Conservation (phyloP, 2,113 vertebrate species). For the Nesogale talazaci region DNA sequence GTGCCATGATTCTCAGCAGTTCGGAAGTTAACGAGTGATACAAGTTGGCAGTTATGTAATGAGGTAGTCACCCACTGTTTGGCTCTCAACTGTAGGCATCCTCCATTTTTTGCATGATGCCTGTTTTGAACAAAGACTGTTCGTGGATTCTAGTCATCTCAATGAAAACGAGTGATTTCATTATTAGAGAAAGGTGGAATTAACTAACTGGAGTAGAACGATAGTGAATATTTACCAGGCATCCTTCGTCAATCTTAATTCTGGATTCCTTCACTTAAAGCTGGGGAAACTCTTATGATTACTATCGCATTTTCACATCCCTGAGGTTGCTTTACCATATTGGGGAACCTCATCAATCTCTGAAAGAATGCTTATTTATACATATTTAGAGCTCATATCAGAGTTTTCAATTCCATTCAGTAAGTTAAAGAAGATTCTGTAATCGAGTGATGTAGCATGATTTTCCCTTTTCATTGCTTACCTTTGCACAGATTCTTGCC, state of each 20-base stretch:
- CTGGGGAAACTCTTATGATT: not conserved
- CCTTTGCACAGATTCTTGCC: not conserved
- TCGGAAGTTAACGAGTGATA: too few relatives aligned
- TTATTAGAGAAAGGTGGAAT: not conserved
- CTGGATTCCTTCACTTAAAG: not conserved
- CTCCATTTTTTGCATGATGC: too few relatives aligned
- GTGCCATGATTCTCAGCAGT: too few relatives aligned
- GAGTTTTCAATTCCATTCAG: slow-evolving; percentile 11
- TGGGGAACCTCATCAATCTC: not conserved
- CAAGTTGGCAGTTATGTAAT: too few relatives aligned
- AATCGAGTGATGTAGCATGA: not conserved
- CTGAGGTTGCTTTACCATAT: not conserved
- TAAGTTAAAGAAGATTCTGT: not conserved
- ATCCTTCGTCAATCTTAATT: not conserved
- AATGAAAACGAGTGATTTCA: not conserved
- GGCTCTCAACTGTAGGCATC: too few relatives aligned
- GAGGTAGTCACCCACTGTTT: too few relatives aligned
- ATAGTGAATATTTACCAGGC: not conserved
- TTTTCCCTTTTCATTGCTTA: not conserved
- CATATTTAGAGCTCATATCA: slow-evolving; percentile 27
- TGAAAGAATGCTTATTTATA: slow-evolving; percentile 13
- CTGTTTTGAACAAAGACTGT: not conserved
- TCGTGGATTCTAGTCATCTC: too few relatives aligned
- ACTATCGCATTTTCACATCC: not conserved
- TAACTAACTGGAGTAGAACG: not conserved